Evolutionary conservation across 2,113 vertebrate species (phyloP).

Genomic region (Charadrius vociferus): DNA sequence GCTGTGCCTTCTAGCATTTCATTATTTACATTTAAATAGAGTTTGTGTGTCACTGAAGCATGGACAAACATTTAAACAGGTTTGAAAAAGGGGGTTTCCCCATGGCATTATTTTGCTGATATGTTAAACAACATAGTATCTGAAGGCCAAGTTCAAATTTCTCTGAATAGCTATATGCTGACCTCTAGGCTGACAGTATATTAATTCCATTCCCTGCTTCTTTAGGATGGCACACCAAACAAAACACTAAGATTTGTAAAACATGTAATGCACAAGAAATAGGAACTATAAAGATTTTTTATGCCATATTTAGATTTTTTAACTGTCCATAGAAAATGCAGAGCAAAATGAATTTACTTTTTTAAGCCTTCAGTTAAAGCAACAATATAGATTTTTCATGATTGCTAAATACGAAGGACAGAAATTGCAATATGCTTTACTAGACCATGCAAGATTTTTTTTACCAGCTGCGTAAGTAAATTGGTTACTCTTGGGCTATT

Average conservation of each 20-base stretch:
- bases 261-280: background rate
- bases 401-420: background rate
- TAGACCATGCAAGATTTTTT: background rate
- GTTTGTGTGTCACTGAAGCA: background rate
- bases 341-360: background rate
- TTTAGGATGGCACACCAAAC: background rate
- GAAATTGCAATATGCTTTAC: background rate
- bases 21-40: conserved; percentile 16
- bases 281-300: background rate
- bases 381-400: background rate
- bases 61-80: background rate
- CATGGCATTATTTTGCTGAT: background rate
- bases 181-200: background rate
- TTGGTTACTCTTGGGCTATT: background rate
- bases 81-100: background rate
- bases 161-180: background rate
- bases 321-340: background rate
- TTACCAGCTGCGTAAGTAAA: accelerated
- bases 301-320: background rate
- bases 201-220: background rate
- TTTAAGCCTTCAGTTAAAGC: background rate
- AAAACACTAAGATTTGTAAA: background rate
- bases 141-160: background rate
- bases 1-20: background rate
- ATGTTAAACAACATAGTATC: background rate